Evolutionary conservation across 2,797 vertebrate genomes (phyloP).

Genomic region (Psittacula derbiana): DNA sequence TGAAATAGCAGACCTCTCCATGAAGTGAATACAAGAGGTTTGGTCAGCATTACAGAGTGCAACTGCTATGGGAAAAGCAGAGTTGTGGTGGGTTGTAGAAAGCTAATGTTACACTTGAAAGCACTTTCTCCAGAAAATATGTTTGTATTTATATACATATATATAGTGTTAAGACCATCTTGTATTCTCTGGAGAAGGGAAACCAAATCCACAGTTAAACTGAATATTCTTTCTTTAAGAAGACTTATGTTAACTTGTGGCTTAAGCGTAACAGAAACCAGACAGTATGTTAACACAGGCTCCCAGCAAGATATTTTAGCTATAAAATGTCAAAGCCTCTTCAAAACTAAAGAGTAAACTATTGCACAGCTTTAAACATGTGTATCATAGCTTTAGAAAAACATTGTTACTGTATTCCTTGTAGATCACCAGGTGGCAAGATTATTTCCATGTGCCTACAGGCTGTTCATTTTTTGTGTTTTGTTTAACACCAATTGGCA

Average conservation of each 20-base stretch:
- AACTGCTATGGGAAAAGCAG: not conserved
- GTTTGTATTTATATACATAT: not conserved
- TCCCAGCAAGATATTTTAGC: not conserved
- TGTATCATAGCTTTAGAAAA: not conserved
- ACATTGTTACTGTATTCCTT: not conserved
- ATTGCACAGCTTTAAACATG: not conserved
- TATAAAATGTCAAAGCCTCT: not conserved
- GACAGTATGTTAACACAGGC: not conserved
- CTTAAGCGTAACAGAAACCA: not conserved
- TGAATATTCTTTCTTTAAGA: not conserved
- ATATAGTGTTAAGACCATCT: not conserved
- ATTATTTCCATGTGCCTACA: not conserved
- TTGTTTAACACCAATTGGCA: slow-evolving; percentile 25
- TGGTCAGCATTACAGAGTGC: not conserved
- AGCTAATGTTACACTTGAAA: not conserved
- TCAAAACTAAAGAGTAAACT: not conserved
- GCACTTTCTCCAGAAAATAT: not conserved
- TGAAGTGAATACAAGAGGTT: not conserved
- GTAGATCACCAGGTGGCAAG: not conserved
- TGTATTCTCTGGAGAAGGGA: not conserved
- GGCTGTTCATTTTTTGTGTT: slow-evolving; percentile 13
- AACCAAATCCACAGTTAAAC: slow-evolving; percentile 6
- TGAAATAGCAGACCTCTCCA: not conserved
- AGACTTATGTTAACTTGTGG: not conserved
- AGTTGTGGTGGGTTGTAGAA: not conserved